Evolutionary conservation across 2,888 invertebrate species (phyloP), one percentile per base, ranked within the genome.

Genomic region (Seladonia tumulorum): DNA sequence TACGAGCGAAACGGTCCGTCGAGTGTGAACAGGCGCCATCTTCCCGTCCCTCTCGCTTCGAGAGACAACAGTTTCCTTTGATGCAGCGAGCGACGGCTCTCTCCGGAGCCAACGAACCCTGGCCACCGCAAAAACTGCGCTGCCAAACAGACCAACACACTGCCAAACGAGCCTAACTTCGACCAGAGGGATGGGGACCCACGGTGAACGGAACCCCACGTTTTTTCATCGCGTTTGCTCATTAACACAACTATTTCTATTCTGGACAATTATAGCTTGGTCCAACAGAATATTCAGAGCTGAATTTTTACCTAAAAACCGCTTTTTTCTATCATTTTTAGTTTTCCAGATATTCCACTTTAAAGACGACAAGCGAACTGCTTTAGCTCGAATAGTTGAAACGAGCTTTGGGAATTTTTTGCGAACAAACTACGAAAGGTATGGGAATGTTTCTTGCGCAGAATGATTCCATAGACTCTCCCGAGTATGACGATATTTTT

Each of bases 1-100:
- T 66, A 66, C 66, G 66, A 18, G 66, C 66, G 66, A 49, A 66
- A 49, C 29, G 47, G 16, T n/a, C 8, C 22, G 35, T 22, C n/a
- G 8, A 49, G 66, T 45, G 29, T n/a, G 76, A 68, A 68, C 35
- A n/a, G 82, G 82, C 82, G 82, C 82, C 82, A 81, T 83, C 82
- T 81, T 83, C 70, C 25, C 42, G n/a, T 39, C 29, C 57, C 63
- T 18, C 47, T 79, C 25, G 4, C 2, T 22, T 25, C 60, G 60
- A 60, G 60, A 60, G 60, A 60, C 60, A 60, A 60, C 60, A 60
- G 60, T 60, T 60, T 60, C 60, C 60, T 60, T 60, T 60, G 60
- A 60, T 60, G 16, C 60, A 25, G 60, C 25, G 25, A 60, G 25
- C 60, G 60, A 60, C 60, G 60, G 60, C 60, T 60, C 60, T 60